Evolutionary conservation across 2,888 invertebrate species (phyloP).

Genomic region (Catocala nupta): DNA sequence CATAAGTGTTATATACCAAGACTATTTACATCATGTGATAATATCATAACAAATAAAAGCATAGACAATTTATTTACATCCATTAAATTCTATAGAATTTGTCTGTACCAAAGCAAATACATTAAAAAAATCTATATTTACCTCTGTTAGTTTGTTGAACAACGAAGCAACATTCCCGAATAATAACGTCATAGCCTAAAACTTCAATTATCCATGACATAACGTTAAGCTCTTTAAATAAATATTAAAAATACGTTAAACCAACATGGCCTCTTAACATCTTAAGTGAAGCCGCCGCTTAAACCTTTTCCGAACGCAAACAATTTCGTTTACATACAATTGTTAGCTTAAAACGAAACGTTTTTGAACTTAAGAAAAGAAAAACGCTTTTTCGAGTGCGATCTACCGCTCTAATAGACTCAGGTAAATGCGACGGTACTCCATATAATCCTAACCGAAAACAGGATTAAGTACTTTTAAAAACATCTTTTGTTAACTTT

Average conservation of each 20-base stretch:
- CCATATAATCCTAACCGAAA: conserved; percentile 58
- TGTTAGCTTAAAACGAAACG: conserved; percentile 68
- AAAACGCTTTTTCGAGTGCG: conserved; percentile 56
- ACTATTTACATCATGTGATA: too few species aligned
- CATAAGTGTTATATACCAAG: too few species aligned
- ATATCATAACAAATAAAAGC: too few species aligned
- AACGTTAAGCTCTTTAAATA: conserved; percentile 17
- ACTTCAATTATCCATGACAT: conserved; percentile 29
- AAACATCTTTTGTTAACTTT: conserved; percentile 12
- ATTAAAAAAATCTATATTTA: not conserved
- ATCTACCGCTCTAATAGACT: conserved; percentile 76
- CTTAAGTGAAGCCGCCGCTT: conserved; percentile 63
- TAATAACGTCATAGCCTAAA: conserved; percentile 10
- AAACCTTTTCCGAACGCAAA: conserved; percentile 73
- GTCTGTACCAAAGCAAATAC: too few species aligned
- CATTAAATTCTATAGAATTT: too few species aligned
- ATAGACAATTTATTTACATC: too few species aligned
- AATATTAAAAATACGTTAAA: conserved; percentile 40
- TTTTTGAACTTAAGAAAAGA: conserved; percentile 56
- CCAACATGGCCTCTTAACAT: conserved; percentile 57
- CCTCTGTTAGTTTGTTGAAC: not conserved
- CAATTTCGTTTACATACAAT: conserved; percentile 69
- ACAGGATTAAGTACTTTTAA: not conserved
- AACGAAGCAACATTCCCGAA: not conserved
- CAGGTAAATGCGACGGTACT: conserved; percentile 54